Evolutionary conservation across 2,797 vertebrate genomes (phyloP), one percentile per base, ranked within the genome.

Genomic region (Luscinia megarhynchos): DNA sequence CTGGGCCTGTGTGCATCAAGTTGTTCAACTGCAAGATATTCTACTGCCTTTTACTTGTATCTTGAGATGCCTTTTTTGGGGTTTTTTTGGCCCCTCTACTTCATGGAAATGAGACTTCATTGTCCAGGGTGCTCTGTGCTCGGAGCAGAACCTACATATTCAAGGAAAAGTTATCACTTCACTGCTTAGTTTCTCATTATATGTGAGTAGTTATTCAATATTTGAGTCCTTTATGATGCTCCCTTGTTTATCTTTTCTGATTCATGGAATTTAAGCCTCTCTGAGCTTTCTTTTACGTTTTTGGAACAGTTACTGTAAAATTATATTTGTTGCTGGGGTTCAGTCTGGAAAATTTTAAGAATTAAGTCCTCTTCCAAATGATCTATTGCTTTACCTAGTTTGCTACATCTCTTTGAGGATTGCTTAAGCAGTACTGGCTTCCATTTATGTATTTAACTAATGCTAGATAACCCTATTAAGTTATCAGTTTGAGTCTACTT

Each of bases 71-170:
- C 7, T 36, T 36, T 64, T 38, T 15, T 9, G 5, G 13, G 4
- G 2, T 0, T 6, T 46, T 15, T 15, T 16, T 8, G 1, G 0
- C 1, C 8, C 18, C 16, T n/a, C 10, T 11, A 1, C 30, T 72
- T 84, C 10, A 45, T 22, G 48, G 15, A 79, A 87, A 24, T 34
- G 15, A 15, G 36, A 64, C 53, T 86, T 86, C 3, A 13, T 41
- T 82, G 15, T 82, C 17, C 34, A 36, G 43, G 18, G 8, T 54
- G 1, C 21, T 67, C 15, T 58, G 23, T 93, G 74, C 46, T 59
- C 34, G 27, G 38, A 78, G 12, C 30, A 41, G 15, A 48, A 10
- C 15, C 6, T 53, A 41, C 9, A 11, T 41, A 15, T 18, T 36
- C 4, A 14, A 17, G 19, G 18, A 30, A 58, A 48, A 59, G 55